phyloP scores from a whole-genome alignment of 2,113 vertebrate species.

The rabbit (Oryctolagus cuniculus) region DNA sequence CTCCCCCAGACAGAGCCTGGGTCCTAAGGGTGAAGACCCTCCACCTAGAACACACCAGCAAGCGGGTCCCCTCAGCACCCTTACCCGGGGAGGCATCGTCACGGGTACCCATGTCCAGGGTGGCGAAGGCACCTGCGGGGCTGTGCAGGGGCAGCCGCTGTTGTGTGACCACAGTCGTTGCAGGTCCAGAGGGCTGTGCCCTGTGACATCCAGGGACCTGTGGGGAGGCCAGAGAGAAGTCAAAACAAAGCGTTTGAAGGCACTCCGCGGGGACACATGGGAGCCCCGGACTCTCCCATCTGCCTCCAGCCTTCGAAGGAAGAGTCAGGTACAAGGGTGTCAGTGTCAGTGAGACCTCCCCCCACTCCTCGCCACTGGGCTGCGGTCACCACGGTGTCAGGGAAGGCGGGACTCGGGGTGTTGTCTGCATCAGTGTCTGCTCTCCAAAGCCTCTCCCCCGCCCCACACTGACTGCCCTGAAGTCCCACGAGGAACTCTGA shows the following conservation, averaged over 20 bases:
- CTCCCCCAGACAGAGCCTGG: not conserved
- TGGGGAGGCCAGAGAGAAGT: not conserved
- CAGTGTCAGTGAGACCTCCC: not conserved
- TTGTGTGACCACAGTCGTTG: not conserved
- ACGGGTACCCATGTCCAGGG: constrained; percentile 64
- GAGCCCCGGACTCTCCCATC: not conserved
- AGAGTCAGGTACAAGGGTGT: rapidly evolving
- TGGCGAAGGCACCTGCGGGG: not conserved
- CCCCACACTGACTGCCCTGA: not conserved
- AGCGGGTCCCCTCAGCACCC: not conserved
- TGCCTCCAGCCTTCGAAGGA: not conserved
- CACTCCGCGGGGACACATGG: too few relatives aligned
- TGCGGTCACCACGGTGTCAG: too few relatives aligned
- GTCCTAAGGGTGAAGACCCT: rapidly evolving
- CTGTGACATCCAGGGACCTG: constrained; percentile 62
- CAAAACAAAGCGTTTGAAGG: too few relatives aligned
- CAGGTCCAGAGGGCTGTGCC: not conserved
- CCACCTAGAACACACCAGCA: not conserved
- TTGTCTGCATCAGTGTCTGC: not conserved
- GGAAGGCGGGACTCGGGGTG: too few relatives aligned
- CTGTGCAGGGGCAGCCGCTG: not conserved
- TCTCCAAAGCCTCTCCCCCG: not conserved
- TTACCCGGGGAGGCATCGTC: constrained; percentile 80
- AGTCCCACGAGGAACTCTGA: rapidly evolving
- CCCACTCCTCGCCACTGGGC: not conserved